These are phyloP conservation scores for Mesaphorura yosii DNA, from an alignment of 1,140 invertebrate genomes.

Conservation along the genomic window DNA sequence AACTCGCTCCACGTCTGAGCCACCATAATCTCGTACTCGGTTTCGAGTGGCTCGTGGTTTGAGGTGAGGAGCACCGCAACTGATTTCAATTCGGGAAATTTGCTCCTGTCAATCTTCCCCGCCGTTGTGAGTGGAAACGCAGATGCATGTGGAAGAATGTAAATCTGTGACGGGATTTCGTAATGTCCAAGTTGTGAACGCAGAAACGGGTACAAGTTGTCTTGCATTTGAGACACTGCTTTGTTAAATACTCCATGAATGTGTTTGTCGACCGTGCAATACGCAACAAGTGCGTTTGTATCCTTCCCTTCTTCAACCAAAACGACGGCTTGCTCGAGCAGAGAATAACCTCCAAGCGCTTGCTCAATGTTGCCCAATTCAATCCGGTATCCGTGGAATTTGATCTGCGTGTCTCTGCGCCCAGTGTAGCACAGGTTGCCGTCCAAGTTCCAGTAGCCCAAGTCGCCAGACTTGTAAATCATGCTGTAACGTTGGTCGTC, in stretches of 20 bases:
- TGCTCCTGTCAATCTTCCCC: background rate
- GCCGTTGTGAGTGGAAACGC: background rate
- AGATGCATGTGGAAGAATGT: background rate
- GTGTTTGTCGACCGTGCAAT: background rate
- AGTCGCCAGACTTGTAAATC: background rate
- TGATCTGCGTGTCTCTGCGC: constrained; percentile 1
- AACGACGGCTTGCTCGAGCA: background rate
- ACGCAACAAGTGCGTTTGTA: background rate
- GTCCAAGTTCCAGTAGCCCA: background rate
- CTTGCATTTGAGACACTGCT: background rate
- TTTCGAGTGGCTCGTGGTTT: background rate
- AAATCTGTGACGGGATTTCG: background rate
- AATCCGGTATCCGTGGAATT: background rate
- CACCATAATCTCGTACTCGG: background rate
- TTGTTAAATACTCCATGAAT: background rate
- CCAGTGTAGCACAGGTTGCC: background rate
- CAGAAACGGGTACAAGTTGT: background rate
- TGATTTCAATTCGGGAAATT: background rate
- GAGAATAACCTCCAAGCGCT: background rate
- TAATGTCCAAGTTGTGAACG: too few species aligned
- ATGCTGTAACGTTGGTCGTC: background rate
- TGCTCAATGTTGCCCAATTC: constrained; percentile 2
- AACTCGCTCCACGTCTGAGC: background rate
- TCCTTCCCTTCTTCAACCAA: too few species aligned
- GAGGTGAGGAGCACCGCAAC: background rate